Conservation (phyloP, 1,140 invertebrate species). For the Holotrichia oblita region DNA sequence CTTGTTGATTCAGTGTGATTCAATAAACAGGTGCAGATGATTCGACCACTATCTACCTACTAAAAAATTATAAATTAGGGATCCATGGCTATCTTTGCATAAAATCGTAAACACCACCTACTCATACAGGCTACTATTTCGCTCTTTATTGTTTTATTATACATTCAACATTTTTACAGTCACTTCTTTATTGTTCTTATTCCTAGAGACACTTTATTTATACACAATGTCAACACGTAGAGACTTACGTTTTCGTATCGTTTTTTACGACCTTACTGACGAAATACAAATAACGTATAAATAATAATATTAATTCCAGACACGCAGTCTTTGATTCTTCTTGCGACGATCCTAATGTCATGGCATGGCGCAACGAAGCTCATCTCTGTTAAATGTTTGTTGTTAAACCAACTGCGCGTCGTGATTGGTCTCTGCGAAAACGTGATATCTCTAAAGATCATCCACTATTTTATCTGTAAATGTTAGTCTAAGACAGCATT, state of each 20-base stretch:
- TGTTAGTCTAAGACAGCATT: neutral
- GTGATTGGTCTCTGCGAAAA: neutral
- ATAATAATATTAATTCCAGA: conserved; percentile 14
- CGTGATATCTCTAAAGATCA: conserved; percentile 16
- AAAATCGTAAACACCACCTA: neutral
- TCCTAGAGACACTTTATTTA: neutral
- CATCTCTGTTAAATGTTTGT: conserved; percentile 12
- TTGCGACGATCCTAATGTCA: neutral
- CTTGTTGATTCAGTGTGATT: too few relatives aligned
- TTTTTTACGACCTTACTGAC: conserved; percentile 10
- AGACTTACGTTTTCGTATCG: neutral
- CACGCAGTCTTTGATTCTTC: conserved; percentile 11
- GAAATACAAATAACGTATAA: neutral
- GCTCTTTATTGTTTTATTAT: neutral
- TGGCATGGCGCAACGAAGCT: neutral
- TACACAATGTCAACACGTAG: neutral
- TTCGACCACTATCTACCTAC: neutral
- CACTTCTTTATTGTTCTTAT: neutral
- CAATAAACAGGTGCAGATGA: neutral
- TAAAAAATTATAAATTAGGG: neutral
- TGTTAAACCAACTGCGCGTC: neutral
- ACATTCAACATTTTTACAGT: neutral
- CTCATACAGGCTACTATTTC: neutral
- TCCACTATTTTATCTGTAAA: neutral
- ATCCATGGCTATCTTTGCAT: neutral